phyloP scores from a whole-genome alignment of 2,888 invertebrate genomes.

The Protodeltote pygarga region DNA sequence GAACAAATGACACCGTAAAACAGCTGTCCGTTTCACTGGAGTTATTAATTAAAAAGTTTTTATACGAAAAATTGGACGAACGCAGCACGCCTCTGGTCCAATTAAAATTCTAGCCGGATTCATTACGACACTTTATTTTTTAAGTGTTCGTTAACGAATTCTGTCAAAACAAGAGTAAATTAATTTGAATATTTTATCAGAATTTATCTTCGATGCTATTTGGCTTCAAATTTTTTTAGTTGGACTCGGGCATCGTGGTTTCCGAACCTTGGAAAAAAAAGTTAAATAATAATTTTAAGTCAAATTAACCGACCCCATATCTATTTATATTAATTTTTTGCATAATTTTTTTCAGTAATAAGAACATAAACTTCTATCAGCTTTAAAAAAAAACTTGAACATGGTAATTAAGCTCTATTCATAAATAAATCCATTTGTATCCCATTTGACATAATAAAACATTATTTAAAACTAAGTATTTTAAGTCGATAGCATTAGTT shows the following conservation, averaged over 20 bases:
- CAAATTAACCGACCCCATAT: too few species aligned
- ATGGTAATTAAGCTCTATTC: too few species aligned
- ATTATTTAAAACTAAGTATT: too few species aligned
- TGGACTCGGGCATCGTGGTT: background rate
- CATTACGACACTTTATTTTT: constrained; percentile 77
- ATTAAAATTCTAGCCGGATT: constrained; percentile 81
- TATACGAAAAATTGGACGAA: constrained; percentile 57
- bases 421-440: too few species aligned
- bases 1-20: constrained; percentile 63
- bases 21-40: constrained; percentile 66
- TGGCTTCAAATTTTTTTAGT: constrained; percentile 13
- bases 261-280: constrained; percentile 24
- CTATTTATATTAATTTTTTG: too few species aligned
- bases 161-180: constrained; percentile 55
- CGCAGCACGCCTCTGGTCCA: constrained; percentile 63
- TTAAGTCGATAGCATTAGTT: too few species aligned
- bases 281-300: constrained; percentile 16
- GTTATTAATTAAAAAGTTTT: constrained; percentile 83
- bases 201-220: constrained; percentile 35
- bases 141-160: constrained; percentile 67
- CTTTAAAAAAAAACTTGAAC: too few species aligned
- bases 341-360: too few species aligned
- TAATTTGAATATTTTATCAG: constrained; percentile 49
- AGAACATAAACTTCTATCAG: too few species aligned
- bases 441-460: too few species aligned